A percentile compares a stretch with the other conserved stretches of the same genome.
Conservation (phyloP, 1,140 invertebrate species). For the Panagrolaimus sp. region DNA sequence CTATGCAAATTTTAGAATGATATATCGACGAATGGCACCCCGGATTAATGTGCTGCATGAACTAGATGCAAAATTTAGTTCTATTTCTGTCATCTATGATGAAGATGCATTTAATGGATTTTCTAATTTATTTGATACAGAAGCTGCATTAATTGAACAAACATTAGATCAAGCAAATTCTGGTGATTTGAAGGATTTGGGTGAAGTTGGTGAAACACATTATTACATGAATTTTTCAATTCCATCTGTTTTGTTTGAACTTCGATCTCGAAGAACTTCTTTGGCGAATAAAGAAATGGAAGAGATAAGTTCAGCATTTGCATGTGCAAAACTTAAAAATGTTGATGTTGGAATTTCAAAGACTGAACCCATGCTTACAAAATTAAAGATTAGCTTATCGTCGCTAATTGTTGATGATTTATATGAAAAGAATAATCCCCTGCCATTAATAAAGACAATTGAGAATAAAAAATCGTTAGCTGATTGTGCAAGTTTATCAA, state of each 20-base stretch:
- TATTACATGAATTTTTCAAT: constrained; percentile 20
- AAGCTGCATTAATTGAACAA: constrained; percentile 9
- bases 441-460: neutral
- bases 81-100: constrained; percentile 46
- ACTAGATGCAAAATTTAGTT: constrained; percentile 39
- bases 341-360: constrained; percentile 25
- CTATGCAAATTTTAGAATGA: constrained; percentile 49
- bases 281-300: constrained; percentile 7
- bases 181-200: too few relatives aligned
- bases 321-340: constrained; percentile 18
- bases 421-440: constrained; percentile 27
- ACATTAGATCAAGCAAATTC: neutral
- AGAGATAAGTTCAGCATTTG: constrained; percentile 26
- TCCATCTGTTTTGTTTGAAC: constrained; percentile 26
- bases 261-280: constrained; percentile 27
- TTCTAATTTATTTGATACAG: constrained; percentile 30
- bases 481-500: constrained; percentile 14
- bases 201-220: constrained; percentile 16
- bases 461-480: constrained; percentile 8
- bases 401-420: constrained; percentile 27
- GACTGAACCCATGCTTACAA: constrained; percentile 31
- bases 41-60: constrained; percentile 42
- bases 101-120: constrained; percentile 48
- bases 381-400: constrained; percentile 27
- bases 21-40: constrained; percentile 46